Evolutionary conservation across 2,888 invertebrate species (phyloP).

Genomic region (Oligia strigilis): DNA sequence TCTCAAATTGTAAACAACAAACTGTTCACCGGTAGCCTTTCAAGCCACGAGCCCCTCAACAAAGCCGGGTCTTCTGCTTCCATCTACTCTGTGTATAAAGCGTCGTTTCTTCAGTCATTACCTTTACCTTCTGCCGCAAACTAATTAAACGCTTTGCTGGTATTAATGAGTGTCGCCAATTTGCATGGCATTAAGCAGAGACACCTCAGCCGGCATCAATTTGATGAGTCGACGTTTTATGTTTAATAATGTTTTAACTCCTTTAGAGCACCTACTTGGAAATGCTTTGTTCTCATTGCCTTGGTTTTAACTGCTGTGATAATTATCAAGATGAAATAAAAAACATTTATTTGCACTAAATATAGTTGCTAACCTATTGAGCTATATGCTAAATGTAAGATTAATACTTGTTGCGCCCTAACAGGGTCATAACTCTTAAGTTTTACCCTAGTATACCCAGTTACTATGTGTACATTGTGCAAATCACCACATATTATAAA

Average conservation of each 20-base stretch:
- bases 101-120: constrained; percentile 22
- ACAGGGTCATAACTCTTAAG: no score
- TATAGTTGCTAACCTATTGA: no score
- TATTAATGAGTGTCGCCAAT: constrained; percentile 57
- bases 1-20: neutral
- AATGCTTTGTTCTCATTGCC: constrained; percentile 1
- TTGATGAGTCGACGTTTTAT: constrained; percentile 11
- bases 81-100: neutral
- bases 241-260: constrained; percentile 7
- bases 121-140: constrained; percentile 8
- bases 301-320: neutral
- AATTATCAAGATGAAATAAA: neutral
- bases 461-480: no score
- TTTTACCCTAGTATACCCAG: no score
- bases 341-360: neutral
- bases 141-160: constrained; percentile 62
- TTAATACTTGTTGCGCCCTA: no score
- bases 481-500: no score
- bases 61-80: constrained; percentile 1
- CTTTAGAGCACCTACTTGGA: neutral
- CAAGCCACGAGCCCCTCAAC: neutral
- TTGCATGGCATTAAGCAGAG: constrained; percentile 45
- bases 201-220: constrained; percentile 13
- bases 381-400: no score
- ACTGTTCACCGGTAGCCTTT: neutral